Conservation (phyloP, 1,140 invertebrate species). For the Sarcophaga bullata region DNA sequence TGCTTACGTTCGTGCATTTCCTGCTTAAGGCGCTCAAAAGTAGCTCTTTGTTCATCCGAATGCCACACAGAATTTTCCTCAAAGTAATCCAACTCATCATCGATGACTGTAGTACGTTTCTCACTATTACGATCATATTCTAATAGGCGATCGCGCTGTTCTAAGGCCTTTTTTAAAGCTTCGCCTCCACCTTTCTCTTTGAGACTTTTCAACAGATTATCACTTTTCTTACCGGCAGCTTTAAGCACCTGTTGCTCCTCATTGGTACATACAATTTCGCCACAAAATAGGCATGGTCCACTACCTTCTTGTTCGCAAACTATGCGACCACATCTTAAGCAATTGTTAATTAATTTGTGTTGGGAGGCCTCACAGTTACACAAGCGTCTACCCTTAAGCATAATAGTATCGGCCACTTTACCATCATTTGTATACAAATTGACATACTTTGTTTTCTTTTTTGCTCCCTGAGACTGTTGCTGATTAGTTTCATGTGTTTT, state of each 20-base stretch:
- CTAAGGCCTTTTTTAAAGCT: slow-evolving; percentile 75
- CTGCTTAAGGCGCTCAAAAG: slow-evolving; percentile 76
- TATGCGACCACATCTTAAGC: slow-evolving; percentile 91
- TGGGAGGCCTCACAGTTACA: slow-evolving; percentile 94
- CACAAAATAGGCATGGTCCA: slow-evolving; percentile 95
- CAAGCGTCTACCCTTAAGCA: slow-evolving; percentile 79
- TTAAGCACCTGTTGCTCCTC: slow-evolving; percentile 78
- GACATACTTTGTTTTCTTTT: slow-evolving; percentile 81
- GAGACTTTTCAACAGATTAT: slow-evolving; percentile 76
- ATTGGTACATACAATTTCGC: slow-evolving; percentile 79
- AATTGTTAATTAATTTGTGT: slow-evolving; percentile 94
- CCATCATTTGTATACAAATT: slow-evolving; percentile 81
- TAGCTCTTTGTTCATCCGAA: slow-evolving; percentile 74
- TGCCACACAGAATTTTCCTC: slow-evolving; percentile 84
- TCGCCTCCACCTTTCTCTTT: slow-evolving; percentile 69
- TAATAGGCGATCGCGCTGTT: slow-evolving; percentile 83
- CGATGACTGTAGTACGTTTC: slow-evolving; percentile 88
- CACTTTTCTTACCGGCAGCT: slow-evolving; percentile 75
- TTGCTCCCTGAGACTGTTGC: slow-evolving; percentile 56
- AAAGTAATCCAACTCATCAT: slow-evolving; percentile 96
- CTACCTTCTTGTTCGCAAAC: slow-evolving; percentile 97
- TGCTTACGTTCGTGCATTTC: slow-evolving; percentile 77
- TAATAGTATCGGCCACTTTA: slow-evolving; percentile 70
- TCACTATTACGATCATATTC: slow-evolving; percentile 90
- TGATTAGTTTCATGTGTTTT: slow-evolving; percentile 43